These are phyloP conservation scores for Plectrocnemia conspersa DNA, from an alignment of 1,140 invertebrate species.

Conservation along the genomic window DNA sequence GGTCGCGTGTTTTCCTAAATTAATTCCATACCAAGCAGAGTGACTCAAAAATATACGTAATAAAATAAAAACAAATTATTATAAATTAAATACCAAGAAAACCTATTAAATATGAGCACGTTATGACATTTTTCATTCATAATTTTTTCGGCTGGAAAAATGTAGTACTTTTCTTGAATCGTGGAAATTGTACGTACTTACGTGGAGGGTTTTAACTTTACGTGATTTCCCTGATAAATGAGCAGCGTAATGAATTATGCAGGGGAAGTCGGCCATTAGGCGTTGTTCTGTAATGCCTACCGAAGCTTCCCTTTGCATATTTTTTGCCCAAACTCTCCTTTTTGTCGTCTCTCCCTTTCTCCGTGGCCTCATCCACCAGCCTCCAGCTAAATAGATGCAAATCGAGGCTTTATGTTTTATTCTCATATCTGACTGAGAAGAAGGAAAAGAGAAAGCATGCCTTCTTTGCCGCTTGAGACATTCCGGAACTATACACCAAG, in stretches of 20 bases:
- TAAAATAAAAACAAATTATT: no score
- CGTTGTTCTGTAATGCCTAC: constrained; percentile 29
- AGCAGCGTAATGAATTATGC: constrained; percentile 34
- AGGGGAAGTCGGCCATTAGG: constrained; percentile 34
- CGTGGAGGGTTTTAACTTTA: constrained; percentile 29
- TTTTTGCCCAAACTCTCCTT: constrained; percentile 14
- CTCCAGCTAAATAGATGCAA: constrained; percentile 31
- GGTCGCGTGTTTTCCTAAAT: no score
- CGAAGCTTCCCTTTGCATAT: constrained; percentile 11
- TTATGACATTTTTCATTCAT: no score
- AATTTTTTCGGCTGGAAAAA: no score
- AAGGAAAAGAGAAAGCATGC: not conserved
- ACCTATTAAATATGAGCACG: no score
- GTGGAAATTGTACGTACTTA: constrained; percentile 9
- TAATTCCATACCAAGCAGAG: no score
- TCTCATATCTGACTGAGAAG: constrained; percentile 14
- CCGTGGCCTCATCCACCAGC: constrained; percentile 2
- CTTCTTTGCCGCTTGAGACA: not conserved
- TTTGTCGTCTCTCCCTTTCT: constrained; percentile 8
- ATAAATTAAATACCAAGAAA: no score
- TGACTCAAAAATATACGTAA: no score
- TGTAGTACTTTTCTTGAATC: no score
- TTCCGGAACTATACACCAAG: no score
- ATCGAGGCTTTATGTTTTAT: constrained; percentile 27
- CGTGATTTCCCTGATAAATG: constrained; percentile 36